These are phyloP conservation scores for Mirza zaza DNA, from an alignment of 2,113 vertebrate species.

Conservation along the genomic window DNA sequence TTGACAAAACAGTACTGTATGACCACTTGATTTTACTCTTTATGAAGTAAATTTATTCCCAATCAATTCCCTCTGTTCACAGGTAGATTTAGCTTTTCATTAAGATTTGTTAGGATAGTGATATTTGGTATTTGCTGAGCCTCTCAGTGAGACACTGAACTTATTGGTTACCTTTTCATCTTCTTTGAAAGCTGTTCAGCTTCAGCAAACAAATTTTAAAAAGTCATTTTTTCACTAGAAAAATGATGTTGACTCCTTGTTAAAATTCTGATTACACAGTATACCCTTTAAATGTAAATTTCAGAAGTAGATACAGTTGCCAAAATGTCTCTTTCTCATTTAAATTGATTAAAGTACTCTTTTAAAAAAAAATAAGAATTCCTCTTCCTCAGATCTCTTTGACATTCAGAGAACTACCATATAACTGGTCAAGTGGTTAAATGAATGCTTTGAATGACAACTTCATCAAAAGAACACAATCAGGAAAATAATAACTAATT, in stretches of 20 bases:
- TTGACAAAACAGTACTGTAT: conserved; percentile 60
- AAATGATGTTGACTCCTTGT: conserved; percentile 70
- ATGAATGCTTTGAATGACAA: background rate
- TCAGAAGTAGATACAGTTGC: conserved; percentile 66
- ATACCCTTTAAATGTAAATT: conserved; percentile 72
- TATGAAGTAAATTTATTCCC: conserved; percentile 70
- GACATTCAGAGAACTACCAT: conserved; percentile 29
- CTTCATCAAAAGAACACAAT: conserved; percentile 30
- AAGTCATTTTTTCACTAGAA: conserved; percentile 68
- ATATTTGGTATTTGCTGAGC: conserved; percentile 74
- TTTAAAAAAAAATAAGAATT: background rate
- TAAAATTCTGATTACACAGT: conserved; percentile 70
- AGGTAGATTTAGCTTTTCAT: conserved; percentile 70
- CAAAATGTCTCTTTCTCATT: conserved; percentile 66
- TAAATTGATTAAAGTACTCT: conserved; percentile 56
- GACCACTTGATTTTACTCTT: conserved; percentile 68
- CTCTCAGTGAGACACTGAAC: conserved; percentile 70
- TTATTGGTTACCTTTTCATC: conserved; percentile 77
- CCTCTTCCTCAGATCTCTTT: conserved; percentile 41
- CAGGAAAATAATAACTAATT: background rate
- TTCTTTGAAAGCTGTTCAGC: conserved; percentile 71
- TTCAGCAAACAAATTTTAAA: conserved; percentile 76
- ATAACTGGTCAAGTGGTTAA: conserved; percentile 41
- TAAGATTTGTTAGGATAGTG: conserved; percentile 78
- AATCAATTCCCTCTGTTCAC: conserved; percentile 63